These are phyloP conservation scores for Hedya salicella DNA, from an alignment of 2,888 invertebrate genomes.

Conservation along the genomic window DNA sequence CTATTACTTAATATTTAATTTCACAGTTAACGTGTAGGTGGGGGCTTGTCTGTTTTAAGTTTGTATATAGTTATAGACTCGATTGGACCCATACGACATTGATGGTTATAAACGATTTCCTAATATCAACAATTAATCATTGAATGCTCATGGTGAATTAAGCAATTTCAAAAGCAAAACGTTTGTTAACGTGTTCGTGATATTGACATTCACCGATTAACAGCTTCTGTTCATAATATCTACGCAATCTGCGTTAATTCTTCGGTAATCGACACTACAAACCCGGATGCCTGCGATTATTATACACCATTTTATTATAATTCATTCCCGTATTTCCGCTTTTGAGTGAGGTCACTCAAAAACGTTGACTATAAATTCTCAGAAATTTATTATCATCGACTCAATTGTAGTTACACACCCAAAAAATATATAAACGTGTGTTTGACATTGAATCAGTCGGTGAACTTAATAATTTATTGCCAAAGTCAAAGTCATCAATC, in stretches of 20 bases:
- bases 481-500: slow-evolving; percentile 10
- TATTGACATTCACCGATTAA: slow-evolving; percentile 20
- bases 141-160: slow-evolving; percentile 22
- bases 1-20: slow-evolving; percentile 12
- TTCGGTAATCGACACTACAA: not conserved
- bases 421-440: slow-evolving; percentile 1
- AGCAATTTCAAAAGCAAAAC: slow-evolving; percentile 24
- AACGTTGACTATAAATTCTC: slow-evolving; percentile 12
- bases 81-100: slow-evolving; percentile 31
- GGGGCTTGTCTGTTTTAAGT: slow-evolving; percentile 10
- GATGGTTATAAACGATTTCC: slow-evolving; percentile 24
- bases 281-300: slow-evolving; percentile 12
- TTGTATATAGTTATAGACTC: slow-evolving; percentile 3
- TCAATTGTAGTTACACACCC: slow-evolving; percentile 2
- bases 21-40: not conserved
- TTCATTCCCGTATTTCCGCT: slow-evolving; percentile 11
- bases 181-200: slow-evolving; percentile 16
- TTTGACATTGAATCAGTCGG: slow-evolving; percentile 15
- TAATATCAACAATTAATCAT: slow-evolving; percentile 33
- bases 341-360: slow-evolving; percentile 13
- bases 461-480: slow-evolving; percentile 20
- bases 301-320: slow-evolving; percentile 11
- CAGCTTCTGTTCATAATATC: slow-evolving; percentile 3
- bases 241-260: not conserved
- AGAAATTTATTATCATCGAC: slow-evolving; percentile 22